Evolutionary conservation across 2,113 vertebrate genomes (phyloP).

Genomic region (Pelvicachromis taeniatus): DNA sequence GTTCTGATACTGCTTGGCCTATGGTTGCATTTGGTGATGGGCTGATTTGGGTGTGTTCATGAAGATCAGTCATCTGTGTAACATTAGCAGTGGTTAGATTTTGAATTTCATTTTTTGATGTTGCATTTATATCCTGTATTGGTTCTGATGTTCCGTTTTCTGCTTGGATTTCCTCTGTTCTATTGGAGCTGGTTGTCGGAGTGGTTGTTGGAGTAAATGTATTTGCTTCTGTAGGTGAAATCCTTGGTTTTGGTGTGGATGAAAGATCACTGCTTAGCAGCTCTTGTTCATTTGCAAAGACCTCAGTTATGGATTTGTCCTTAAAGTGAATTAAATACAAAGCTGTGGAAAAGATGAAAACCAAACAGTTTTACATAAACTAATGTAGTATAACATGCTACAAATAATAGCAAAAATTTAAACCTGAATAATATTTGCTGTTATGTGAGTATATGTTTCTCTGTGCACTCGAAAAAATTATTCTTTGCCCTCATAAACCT

Average conservation of each 20-base stretch:
- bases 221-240: neutral
- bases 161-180: neutral
- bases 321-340: neutral
- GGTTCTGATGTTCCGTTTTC: neutral
- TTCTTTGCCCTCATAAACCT: neutral
- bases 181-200: rapidly evolving
- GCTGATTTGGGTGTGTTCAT: neutral
- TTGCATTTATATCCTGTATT: rapidly evolving
- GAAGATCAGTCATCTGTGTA: neutral
- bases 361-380: neutral
- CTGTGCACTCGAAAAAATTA: neutral
- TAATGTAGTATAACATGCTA: neutral
- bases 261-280: neutral
- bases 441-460: neutral
- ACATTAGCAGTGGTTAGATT: neutral
- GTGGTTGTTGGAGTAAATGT: neutral
- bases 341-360: neutral
- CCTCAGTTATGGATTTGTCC: neutral
- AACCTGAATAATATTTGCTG: neutral
- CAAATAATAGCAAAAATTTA: neutral
- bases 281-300: neutral
- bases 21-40: neutral
- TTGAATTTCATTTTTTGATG: neutral
- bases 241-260: neutral
- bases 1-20: rapidly evolving